phyloP scores from a whole-genome alignment of 2,888 invertebrate species.

The Myathropa florea region DNA sequence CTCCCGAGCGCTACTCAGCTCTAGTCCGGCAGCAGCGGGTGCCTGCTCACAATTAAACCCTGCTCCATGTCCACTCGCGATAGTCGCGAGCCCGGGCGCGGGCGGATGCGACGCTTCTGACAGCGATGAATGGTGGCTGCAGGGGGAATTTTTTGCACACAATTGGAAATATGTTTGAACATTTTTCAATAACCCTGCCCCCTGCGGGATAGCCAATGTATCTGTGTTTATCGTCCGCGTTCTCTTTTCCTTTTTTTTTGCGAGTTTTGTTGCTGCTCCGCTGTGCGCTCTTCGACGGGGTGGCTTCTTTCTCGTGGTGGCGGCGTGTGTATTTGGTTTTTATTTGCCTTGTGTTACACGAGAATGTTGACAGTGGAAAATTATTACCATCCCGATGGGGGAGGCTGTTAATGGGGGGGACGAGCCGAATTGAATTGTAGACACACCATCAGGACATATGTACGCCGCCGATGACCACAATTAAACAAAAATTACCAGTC shows the following conservation, averaged over 20 bases:
- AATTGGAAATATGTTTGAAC: conserved; percentile 65
- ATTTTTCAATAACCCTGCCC: conserved; percentile 64
- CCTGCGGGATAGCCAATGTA: conserved; percentile 32
- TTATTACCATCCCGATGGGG: conserved; percentile 24
- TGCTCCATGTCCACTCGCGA: conserved; percentile 19
- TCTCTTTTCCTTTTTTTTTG: background rate
- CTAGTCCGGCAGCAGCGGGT: conserved; percentile 11
- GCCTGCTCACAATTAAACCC: conserved; percentile 52
- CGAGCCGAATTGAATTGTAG: conserved; percentile 30
- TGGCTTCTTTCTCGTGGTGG: background rate
- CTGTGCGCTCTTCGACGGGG: background rate
- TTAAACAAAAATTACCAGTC: conserved; percentile 64
- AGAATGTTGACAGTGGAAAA: conserved; percentile 60
- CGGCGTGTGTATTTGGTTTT: conserved; percentile 25
- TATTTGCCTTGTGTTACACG: conserved; percentile 62
- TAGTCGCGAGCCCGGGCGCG: background rate
- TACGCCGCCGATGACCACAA: conserved; percentile 58
- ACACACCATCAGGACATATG: conserved; percentile 46
- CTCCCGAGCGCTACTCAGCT: background rate
- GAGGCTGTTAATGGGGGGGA: background rate
- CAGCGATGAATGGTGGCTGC: conserved; percentile 39
- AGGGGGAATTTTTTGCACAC: conserved; percentile 22
- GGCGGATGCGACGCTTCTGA: background rate
- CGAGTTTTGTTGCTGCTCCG: background rate
- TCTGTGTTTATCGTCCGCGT: background rate